Conservation (phyloP, 2,797 vertebrate genomes). For the Synaphobranchus kaupii region DNA sequence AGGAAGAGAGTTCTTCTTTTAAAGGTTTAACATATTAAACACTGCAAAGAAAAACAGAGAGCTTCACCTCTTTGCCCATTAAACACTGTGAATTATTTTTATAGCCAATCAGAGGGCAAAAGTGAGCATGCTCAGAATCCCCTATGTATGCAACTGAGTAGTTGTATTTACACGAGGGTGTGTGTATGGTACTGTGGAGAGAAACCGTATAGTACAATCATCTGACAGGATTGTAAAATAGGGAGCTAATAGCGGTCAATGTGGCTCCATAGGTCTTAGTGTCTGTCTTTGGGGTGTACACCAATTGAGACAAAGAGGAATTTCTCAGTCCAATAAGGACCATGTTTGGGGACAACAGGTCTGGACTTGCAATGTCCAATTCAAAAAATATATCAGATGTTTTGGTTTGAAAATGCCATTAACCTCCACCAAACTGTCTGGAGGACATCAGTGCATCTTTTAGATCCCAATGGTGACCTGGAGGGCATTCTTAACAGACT, state of each 20-base stretch:
- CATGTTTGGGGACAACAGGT: background rate
- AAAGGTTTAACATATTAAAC: background rate
- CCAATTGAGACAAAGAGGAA: background rate
- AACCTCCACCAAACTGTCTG: background rate
- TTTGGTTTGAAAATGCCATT: background rate
- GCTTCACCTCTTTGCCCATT: background rate
- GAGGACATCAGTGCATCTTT: background rate
- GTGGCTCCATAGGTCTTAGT: background rate
- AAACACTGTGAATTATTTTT: background rate
- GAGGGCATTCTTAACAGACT: background rate
- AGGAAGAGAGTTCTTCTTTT: background rate
- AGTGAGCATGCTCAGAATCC: background rate
- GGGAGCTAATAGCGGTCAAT: background rate
- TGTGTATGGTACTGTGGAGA: background rate
- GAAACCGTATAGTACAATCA: background rate
- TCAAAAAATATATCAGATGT: background rate
- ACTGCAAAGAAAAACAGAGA: background rate
- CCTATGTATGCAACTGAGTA: background rate
- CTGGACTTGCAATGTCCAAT: background rate
- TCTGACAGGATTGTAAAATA: background rate
- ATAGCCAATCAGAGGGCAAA: background rate
- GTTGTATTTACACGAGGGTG: background rate
- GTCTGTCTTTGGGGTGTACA: background rate
- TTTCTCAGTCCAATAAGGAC: background rate
- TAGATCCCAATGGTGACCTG: background rate